Base-by-base conservation (phyloP, 2,113 vertebrate species). In the Caranx melampygus region DNA sequence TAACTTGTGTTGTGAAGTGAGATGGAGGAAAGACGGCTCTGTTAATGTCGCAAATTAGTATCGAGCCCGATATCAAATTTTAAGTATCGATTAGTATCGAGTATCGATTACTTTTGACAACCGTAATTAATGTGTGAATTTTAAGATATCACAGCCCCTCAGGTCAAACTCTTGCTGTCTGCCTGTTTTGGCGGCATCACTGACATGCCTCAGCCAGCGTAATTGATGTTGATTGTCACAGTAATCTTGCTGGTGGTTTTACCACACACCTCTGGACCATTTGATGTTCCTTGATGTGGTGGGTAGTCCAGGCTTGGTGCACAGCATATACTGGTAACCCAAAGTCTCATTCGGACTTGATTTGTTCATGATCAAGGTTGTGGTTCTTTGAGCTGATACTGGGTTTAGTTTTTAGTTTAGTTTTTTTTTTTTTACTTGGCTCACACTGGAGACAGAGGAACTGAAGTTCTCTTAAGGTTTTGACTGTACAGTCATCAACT, bases 151-250 rank as follows among this genome's bases (percentile, higher is more conserved):
- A 37, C 37, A 37, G 37, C 37, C 37, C 37, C 8, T 5, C 37
- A 37, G 8, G 37, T 51, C 40, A 60, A 6, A 54, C 44, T 63
- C 45, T 55, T 34, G 18, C 21, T 21, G 49, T 14, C 21, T 45
- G 21, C 54, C 51, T 70, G 59, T 54, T 3, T n/a, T 14, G 14
- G 21, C 12, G 31, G 20, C 31, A 12, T 54, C 45, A 5, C 16
- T 44, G 61, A 64, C 54, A 60, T n/a, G 42, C 68, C 61, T 7
- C 33, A 15, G 52, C n/a, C 42, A 58, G 77, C 1, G 51, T 60
- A n/a, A 51, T 60, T 77, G 37, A 18, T 26, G 49, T 34, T 37
- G n/a, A 52, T 58, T 51, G 18, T 61, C 64, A 77, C n/a, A 33
- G 26, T 49, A 13, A 10, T 47, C 34, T 44, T 47, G 3, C 14